phyloP scores from a whole-genome alignment of 2,797 vertebrate species.

The Psittacula echo region DNA sequence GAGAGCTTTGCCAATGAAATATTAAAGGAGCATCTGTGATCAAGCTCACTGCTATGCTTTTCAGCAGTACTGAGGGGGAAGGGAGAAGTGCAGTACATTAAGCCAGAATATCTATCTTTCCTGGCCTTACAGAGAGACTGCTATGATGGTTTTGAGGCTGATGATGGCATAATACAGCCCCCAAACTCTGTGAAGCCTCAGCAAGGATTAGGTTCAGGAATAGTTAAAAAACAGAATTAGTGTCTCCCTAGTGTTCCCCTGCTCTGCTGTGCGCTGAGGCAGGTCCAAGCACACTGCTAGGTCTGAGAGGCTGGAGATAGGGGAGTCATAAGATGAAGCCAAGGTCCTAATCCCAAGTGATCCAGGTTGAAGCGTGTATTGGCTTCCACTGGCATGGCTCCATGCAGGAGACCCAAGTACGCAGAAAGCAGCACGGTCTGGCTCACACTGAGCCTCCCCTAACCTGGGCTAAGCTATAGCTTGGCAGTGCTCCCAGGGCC shows the following conservation, averaged over 20 bases:
- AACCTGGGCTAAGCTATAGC: not conserved
- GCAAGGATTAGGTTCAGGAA: not conserved
- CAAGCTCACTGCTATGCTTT: not conserved
- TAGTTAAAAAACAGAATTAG: not conserved
- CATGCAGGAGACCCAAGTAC: not conserved
- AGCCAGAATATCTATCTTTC: not conserved
- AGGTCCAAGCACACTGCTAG: not conserved
- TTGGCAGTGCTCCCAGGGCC: not conserved
- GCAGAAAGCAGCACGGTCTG: not conserved
- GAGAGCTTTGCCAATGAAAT: slow-evolving; percentile 18
- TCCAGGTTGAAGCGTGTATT: not conserved
- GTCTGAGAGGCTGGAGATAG: not conserved
- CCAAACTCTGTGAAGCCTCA: not conserved
- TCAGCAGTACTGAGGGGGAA: not conserved
- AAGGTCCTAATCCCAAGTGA: not conserved
- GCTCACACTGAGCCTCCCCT: too few relatives aligned
- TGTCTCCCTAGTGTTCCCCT: not conserved
- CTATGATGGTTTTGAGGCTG: not conserved
- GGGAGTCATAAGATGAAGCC: not conserved
- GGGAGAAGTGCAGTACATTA: not conserved
- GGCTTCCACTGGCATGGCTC: not conserved
- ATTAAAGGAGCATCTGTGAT: not conserved
- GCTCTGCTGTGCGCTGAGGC: not conserved
- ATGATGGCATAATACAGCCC: not conserved
- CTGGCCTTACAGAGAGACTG: not conserved